Evolutionary conservation across 2,113 vertebrate species (phyloP).

Genomic region (Neomonachus schauinslandi): DNA sequence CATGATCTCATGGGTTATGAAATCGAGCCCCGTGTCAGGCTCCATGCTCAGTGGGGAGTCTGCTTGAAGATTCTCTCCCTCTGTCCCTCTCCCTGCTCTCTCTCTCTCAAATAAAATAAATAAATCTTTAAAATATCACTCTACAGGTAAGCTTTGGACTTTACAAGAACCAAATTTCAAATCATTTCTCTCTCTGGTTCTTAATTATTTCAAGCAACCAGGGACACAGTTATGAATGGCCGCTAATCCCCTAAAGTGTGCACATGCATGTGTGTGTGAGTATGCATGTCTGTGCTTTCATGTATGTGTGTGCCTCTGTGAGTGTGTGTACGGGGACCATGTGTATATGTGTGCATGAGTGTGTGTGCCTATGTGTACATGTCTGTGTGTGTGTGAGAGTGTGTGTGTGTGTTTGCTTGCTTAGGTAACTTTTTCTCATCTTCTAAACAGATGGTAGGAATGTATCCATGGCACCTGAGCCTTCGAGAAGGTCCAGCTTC

Average conservation of each 20-base stretch:
- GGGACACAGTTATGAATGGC: background rate
- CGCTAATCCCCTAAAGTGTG: background rate
- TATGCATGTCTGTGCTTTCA: background rate
- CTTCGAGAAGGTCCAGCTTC: too few species aligned
- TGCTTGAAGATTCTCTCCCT: background rate
- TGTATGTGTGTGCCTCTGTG: background rate
- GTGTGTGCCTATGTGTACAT: background rate
- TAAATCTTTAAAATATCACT: background rate
- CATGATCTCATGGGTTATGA: background rate
- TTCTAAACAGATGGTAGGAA: background rate
- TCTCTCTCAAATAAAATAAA: background rate
- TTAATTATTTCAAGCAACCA: conserved; percentile 26
- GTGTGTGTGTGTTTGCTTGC: background rate
- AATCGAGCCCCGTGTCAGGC: background rate
- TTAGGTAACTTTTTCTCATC: background rate
- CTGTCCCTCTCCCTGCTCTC: background rate
- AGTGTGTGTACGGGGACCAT: background rate
- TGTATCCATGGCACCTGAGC: background rate
- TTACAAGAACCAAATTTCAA: background rate
- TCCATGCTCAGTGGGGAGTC: background rate
- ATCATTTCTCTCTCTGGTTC: background rate
- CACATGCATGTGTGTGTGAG: background rate
- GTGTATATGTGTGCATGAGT: too few species aligned
- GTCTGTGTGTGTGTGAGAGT: too few species aligned
- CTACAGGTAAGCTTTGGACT: background rate